Evolutionary conservation across 2,113 vertebrate genomes (phyloP), one percentile per base, ranked within the genome.

Genomic region (Lagenorhynchus albirostris): DNA sequence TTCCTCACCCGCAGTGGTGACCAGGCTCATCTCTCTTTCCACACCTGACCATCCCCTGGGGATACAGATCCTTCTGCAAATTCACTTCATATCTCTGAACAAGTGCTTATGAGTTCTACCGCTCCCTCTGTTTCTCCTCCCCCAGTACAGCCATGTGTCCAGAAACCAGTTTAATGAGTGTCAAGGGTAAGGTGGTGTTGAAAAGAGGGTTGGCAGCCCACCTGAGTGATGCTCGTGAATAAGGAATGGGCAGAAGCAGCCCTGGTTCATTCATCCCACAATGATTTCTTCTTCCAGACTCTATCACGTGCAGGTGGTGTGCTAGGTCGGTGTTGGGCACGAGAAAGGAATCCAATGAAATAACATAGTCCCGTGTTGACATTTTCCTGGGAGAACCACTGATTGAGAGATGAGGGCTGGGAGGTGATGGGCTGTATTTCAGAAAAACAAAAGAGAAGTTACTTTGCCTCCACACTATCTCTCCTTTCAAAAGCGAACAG

Each of bases 261-360:
- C 0, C 6, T 1, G 0, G 0, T n/a, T n/a, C 23, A 8, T 41
- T 38, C 26, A 33, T 12, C 31, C 25, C 36, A 7, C 7, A 14
- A 14, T 0, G 0, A 5, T 62, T 26, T 31, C 73, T 62, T 44
- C 12, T 7, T 18, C 2, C 3, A 18, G 21, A 1, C 12, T 63
- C 55, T 14, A 3, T 23, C 13, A 0, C 2, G 38, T 0, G 2
- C 1, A 0, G 36, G 38, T 4, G 29, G 2, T 15, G 14, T 1
- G 15, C 8, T 5, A 21, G 21, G 41, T 8, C 12, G 55, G 38
- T 18, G 53, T 15, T 0, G 12, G 50, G n/a, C 53, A 50, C 14
- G 14, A 55, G 55, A 31, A 31, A 33, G n/a, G 7, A 86, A 31
- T 21, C 10, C 1, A 80, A 31, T 1, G 29, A 68, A 23, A 55